Evolutionary conservation across 2,797 vertebrate species (phyloP), one percentile per base, ranked within the genome.

Genomic region (Yasuhikotakia modesta): DNA sequence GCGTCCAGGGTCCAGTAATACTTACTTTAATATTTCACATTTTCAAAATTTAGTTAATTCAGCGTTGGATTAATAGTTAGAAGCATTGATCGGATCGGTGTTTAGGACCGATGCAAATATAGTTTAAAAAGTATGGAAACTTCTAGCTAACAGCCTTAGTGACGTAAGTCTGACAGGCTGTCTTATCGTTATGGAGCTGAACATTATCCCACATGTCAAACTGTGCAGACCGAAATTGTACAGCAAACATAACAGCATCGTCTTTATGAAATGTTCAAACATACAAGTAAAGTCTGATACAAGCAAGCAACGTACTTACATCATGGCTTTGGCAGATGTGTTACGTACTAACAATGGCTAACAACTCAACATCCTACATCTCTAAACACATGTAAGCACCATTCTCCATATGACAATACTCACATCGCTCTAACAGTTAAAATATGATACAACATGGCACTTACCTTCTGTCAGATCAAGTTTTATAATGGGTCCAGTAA

Each of bases 101-200:
- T 24, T n/a, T 11, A 57, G 32, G 43, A 27, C 43, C 2, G 5
- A 55, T 22, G 13, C 17, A 11, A 48, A 65, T 30, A 30, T 35
- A 19, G 48, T 6, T 22, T 61, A 82, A 53, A 46, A 79, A 72
- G 70, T 61, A 58, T 11, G 76, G 83, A 87, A 85, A 86, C 79
- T 82, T 90, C 86, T 73, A 80, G 82, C 32, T 46, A 24, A 45
- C 39, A 76, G 81, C 39, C 69, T 79, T 70, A 66, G 70, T 84
- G 85, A 89, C 82, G 85, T 73, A 69, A 63, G 71, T 64, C 60
- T 43, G 19, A 79, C 60, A 78, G 19, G 46, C 82, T 84, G 73
- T 58, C 21, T 85, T 60, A 50, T 79, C 75, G 63, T 73, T 6
- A 39, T 67, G 52, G 21, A 24, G 74, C 17, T 35, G 5, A 64